These are phyloP conservation scores for Tychaedon coryphoeus DNA, from an alignment of 2,113 vertebrate genomes.

Conservation along the genomic window DNA sequence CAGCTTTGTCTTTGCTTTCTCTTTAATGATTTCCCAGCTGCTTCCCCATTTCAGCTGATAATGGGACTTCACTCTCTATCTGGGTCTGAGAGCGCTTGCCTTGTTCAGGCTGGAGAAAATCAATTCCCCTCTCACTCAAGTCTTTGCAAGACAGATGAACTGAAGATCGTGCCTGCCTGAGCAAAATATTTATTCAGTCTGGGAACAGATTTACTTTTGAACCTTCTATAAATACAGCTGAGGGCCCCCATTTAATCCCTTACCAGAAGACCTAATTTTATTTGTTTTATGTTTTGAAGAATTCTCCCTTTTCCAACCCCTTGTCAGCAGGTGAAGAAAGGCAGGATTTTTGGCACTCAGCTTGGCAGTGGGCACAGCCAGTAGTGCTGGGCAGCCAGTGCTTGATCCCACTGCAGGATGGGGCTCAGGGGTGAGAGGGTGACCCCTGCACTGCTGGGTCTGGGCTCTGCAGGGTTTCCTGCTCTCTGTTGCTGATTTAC, in stretches of 20 bases:
- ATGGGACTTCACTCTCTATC: constrained; percentile 2
- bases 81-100: not conserved
- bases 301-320: not conserved
- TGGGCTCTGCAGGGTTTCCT: not conserved
- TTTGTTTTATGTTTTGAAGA: constrained; percentile 1
- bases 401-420: not conserved
- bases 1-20: not conserved
- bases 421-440: accelerated
- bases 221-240: constrained; percentile 52
- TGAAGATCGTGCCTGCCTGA: constrained; percentile 44
- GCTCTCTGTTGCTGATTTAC: not conserved
- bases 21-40: constrained; percentile 32
- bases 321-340: not conserved
- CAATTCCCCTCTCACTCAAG: constrained; percentile 53
- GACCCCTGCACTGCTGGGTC: accelerated
- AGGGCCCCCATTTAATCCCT: constrained; percentile 33
- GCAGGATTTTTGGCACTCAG: not conserved
- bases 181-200: constrained; percentile 64
- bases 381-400: not conserved
- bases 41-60: constrained; percentile 8
- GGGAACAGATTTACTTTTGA: constrained; percentile 56
- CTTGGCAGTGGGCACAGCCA: not conserved
- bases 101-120: constrained; percentile 45
- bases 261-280: constrained; percentile 35
- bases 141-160: constrained; percentile 50